phyloP scores from a whole-genome alignment of 1,140 invertebrate genomes.

The Drosophila nikananu region DNA sequence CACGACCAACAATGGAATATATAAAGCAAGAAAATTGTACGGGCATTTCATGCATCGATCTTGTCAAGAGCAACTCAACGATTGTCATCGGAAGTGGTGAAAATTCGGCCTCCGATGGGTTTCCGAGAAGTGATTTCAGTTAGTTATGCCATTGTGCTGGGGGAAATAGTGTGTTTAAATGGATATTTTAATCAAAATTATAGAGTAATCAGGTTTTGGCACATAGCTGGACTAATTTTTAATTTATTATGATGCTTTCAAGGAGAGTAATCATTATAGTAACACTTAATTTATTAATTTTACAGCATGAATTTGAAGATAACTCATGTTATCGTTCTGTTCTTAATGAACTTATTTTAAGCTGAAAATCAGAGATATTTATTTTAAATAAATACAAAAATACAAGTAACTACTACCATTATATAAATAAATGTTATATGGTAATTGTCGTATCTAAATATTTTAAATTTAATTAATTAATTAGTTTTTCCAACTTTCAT shows the following conservation, averaged over 20 bases:
- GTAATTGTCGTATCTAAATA: too few species aligned
- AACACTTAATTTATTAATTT: neutral
- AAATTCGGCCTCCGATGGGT: slow-evolving; percentile 11
- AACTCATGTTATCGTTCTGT: too few species aligned
- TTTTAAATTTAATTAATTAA: too few species aligned
- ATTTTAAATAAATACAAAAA: neutral
- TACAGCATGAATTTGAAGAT: neutral
- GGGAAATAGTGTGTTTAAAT: neutral
- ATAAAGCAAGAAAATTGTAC: slow-evolving; percentile 44
- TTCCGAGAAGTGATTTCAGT: slow-evolving; percentile 28
- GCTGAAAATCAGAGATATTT: neutral
- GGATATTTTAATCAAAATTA: neutral
- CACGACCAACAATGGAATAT: slow-evolving; percentile 40
- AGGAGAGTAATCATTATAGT: too few species aligned
- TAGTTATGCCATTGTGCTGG: neutral
- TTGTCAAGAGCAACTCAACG: slow-evolving; percentile 35
- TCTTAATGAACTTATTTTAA: neutral
- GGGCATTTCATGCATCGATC: slow-evolving; percentile 42
- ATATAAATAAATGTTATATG: too few species aligned
- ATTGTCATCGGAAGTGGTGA: slow-evolving; percentile 42
- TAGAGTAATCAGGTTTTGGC: neutral
- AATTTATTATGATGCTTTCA: neutral
- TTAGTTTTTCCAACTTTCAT: too few species aligned
- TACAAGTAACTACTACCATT: too few species aligned
- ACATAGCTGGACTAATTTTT: neutral